Evolutionary conservation across 2,888 invertebrate species (phyloP), one percentile per base, ranked within the genome.

Genomic region (Drosophila birchii): DNA sequence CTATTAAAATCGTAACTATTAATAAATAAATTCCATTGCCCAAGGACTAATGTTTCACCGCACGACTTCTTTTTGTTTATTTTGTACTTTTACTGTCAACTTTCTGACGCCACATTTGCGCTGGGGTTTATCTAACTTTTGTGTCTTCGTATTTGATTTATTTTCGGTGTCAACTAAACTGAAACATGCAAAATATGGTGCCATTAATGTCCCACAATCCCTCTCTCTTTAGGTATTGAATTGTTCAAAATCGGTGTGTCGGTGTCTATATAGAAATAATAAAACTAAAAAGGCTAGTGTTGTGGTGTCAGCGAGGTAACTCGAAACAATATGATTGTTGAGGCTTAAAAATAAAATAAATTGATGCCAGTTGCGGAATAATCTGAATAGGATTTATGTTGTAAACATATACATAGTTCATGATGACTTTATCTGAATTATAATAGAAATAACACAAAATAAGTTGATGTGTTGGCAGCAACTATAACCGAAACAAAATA

Each of bases 151-250:
- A 53, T 73, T 71, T 81, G 79, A 78, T 85, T 85, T 80, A 87
- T 89, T 82, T 87, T 81, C 67, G 66, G 75, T 87, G 82, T 49
- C 82, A 74, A 55, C 72, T 56, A 67, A 84, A 77, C 69, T 67
- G 70, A 32, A 51, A 45, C 87, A 76, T 67, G 68, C 67, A 68
- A 76, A 77, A 84, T 84, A 76, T 80, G 58, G 43, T 57, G 66
- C 54, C 38, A 66, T 75, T 77, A 74, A 75, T 64, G 45, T 18
- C 49, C 26, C 43, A 34, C 39, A 34, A 39, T 61, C 20, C 16
- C 16, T 16, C 23, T 36, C 36, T 29, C 20, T 20, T 5, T 14
- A n/a, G 32, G 14, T 18, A n/a, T 14, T 12, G 45, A 58, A 53
- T 8, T 20, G 32, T 45, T 44, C 7, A 1, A 51, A 57, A 53